Evolutionary conservation across 1,140 invertebrate species (phyloP).

Genomic region (Aporrectodea caliginosa): DNA sequence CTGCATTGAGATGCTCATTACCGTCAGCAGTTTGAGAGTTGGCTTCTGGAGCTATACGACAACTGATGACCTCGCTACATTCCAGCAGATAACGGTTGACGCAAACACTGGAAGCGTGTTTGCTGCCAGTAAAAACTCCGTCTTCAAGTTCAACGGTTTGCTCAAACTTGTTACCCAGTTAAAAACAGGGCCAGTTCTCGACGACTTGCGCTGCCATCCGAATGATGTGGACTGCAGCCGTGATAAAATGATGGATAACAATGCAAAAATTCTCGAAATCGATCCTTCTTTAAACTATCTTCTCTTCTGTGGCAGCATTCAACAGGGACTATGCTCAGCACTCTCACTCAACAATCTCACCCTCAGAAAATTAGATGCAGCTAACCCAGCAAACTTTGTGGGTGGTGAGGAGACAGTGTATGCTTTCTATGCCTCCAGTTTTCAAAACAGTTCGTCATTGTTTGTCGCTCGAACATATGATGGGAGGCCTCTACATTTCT

Average conservation of each 20-base stretch:
- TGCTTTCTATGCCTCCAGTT: not conserved
- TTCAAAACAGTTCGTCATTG: not conserved
- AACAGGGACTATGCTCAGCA: not conserved
- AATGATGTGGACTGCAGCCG: not conserved
- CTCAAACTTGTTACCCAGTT: not conserved
- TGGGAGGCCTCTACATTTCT: not conserved
- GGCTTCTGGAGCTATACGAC: not conserved
- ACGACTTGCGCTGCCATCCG: not conserved
- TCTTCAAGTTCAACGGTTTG: not conserved
- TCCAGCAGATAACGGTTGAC: not conserved
- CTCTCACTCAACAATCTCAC: not conserved
- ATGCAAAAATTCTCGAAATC: not conserved
- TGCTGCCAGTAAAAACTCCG: not conserved
- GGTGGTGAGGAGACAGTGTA: not conserved
- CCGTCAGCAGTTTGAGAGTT: not conserved
- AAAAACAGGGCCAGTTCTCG: not conserved
- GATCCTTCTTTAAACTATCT: not conserved
- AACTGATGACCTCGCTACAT: not conserved
- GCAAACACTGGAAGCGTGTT: not conserved
- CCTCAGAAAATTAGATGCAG: not conserved
- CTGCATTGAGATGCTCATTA: not conserved
- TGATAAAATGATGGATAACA: not conserved
- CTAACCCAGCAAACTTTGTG: not conserved
- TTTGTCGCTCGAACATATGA: not conserved
- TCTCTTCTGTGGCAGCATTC: not conserved